These are phyloP conservation scores for Leptothorax acervorum DNA, from an alignment of 2,888 invertebrate species.

Conservation along the genomic window DNA sequence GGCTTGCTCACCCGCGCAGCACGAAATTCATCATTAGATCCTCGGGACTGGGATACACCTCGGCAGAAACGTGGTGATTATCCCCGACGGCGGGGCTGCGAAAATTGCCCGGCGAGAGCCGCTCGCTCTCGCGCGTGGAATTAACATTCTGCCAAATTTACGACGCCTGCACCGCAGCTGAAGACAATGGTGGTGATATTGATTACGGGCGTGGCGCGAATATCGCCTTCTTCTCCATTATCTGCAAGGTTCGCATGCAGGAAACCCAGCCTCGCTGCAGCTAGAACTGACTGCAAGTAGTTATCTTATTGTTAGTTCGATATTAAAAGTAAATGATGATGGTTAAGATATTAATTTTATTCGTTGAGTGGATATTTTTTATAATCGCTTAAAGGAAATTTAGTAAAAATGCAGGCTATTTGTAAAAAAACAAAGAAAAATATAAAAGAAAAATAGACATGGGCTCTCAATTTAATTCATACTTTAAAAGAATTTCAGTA, in stretches of 20 bases:
- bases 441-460: not conserved
- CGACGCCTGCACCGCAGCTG: constrained; percentile 65
- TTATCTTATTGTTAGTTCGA: not conserved
- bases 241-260: not conserved
- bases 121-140: constrained; percentile 56
- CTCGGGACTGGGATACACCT: constrained; percentile 41
- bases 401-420: not conserved
- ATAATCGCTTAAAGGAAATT: not conserved
- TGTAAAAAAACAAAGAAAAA: not conserved
- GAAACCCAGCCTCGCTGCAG: not conserved
- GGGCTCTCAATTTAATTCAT: not conserved
- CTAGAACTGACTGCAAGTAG: not conserved
- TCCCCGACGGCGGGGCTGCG: constrained; percentile 72
- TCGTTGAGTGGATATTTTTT: not conserved
- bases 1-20: constrained; percentile 29
- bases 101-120: constrained; percentile 74
- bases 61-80: constrained; percentile 77
- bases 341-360: constrained; percentile 14
- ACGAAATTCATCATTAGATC: constrained; percentile 68
- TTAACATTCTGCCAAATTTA: constrained; percentile 78
- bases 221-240: constrained; percentile 5
- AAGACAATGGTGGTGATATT: constrained; percentile 67
- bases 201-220: constrained; percentile 51
- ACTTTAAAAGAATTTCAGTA: not conserved
- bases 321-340: constrained; percentile 1